A percentile compares a stretch with the other conserved stretches of the same genome.
These are phyloP conservation scores for Echinometra lucunter DNA, from an alignment of 53 echinoderm and acorn worm species.

Conservation along the genomic window DNA sequence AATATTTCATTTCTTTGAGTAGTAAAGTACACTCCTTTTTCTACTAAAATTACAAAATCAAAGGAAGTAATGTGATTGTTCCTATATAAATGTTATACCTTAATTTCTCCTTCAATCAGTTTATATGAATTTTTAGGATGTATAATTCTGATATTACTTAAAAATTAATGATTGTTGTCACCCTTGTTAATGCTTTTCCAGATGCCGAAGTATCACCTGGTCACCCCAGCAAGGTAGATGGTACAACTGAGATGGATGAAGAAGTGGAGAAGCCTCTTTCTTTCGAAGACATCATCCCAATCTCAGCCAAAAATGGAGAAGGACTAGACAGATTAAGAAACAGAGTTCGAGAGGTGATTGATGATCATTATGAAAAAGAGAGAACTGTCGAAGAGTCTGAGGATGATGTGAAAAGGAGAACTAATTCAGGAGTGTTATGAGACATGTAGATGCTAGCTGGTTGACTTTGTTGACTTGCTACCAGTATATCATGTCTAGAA, in stretches of 20 bases:
- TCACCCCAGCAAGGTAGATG: not conserved
- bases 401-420: slow-evolving; percentile 1
- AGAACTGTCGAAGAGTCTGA: slow-evolving; percentile 37
- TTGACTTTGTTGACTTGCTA: not conserved
- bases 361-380: slow-evolving; percentile 55
- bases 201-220: not conserved
- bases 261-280: not conserved
- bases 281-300: slow-evolving; percentile 56
- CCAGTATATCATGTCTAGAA: not conserved
- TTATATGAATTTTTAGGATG: too few relatives aligned
- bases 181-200: not conserved
- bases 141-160: too few relatives aligned
- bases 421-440: not conserved
- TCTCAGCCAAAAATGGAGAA: slow-evolving; percentile 55
- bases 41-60: too few relatives aligned
- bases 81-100: too few relatives aligned
- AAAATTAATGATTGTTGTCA: not conserved
- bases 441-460: not conserved
- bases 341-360: slow-evolving; percentile 54
- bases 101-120: too few relatives aligned
- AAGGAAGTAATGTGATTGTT: too few relatives aligned
- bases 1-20: too few relatives aligned
- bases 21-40: too few relatives aligned
- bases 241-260: not conserved
- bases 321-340: slow-evolving; percentile 31